Percentiles rank a stretch among this genome's conserved stretches.
Evolutionary conservation across 2,113 vertebrate species (phyloP).

Genomic region (Corythoichthys haematopterus): DNA sequence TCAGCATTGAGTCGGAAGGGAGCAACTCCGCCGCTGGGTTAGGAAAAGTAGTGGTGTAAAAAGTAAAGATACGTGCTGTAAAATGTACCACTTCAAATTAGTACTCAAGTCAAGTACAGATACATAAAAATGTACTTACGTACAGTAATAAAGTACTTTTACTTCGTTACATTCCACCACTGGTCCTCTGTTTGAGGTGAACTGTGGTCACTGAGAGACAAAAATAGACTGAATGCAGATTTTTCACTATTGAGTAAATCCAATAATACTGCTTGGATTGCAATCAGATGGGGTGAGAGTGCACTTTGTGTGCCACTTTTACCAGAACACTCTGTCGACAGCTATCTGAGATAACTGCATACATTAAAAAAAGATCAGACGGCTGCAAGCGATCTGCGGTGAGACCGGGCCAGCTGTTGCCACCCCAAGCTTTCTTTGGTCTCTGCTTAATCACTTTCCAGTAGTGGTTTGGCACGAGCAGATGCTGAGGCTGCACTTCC

Average conservation of each 20-base stretch:
- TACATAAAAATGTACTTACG: too few species aligned
- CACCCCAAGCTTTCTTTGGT: constrained; percentile 46
- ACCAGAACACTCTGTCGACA: constrained; percentile 2
- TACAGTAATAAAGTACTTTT: too few species aligned
- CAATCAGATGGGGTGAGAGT: neutral
- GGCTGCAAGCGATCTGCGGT: constrained; percentile 34
- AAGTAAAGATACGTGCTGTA: too few species aligned
- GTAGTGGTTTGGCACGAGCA: constrained; percentile 31
- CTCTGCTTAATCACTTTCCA: constrained; percentile 47
- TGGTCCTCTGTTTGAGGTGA: too few species aligned
- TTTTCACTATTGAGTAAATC: neutral
- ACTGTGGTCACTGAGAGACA: too few species aligned
- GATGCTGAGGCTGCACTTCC: constrained; percentile 63
- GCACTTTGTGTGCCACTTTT: neutral
- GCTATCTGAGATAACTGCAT: constrained; percentile 51
- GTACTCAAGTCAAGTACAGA: too few species aligned
- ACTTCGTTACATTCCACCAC: too few species aligned
- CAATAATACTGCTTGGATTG: neutral
- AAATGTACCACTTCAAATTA: too few species aligned
- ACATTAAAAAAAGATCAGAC: constrained; percentile 61
- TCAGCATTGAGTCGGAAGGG: too few species aligned
- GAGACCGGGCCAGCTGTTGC: constrained; percentile 57
- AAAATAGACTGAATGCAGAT: too few species aligned
- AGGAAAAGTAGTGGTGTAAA: too few species aligned
- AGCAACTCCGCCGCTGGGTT: too few species aligned